These are phyloP conservation scores for Melanerpes aurifrons DNA, from an alignment of 2,113 vertebrate species.

Conservation along the genomic window DNA sequence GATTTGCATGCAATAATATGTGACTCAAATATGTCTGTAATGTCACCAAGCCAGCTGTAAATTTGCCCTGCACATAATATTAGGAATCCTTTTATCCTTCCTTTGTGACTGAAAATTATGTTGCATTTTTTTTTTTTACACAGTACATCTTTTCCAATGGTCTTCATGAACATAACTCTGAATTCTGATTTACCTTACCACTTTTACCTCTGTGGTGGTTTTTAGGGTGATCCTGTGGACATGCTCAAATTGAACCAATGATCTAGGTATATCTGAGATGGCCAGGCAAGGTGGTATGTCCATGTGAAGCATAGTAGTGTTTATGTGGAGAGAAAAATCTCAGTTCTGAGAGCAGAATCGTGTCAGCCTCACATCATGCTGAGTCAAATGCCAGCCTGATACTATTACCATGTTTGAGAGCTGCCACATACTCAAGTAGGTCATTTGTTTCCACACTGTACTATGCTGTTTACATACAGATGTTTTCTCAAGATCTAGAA, in stretches of 20 bases:
- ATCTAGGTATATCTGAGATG: not conserved
- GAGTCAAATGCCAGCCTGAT: not conserved
- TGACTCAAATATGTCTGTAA: not conserved
- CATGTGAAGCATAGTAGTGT: not conserved
- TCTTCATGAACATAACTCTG: not conserved
- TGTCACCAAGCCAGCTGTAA: not conserved
- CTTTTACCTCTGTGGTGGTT: not conserved
- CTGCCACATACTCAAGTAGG: not conserved
- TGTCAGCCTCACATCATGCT: not conserved
- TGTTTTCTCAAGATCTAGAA: not conserved
- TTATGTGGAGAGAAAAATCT: not conserved
- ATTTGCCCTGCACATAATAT: not conserved
- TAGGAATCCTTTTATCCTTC: not conserved
- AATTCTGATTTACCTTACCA: not conserved
- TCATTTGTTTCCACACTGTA: not conserved
- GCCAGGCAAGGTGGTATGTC: not conserved
- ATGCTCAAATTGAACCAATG: not conserved
- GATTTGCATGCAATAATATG: not conserved
- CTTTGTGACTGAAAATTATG: not conserved
- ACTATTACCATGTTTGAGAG: not conserved
- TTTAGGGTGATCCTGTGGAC: not conserved
- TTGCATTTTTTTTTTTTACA: not conserved
- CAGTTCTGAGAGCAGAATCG: not conserved
- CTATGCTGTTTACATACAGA: not conserved
- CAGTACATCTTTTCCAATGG: fast-evolving